Percentiles rank a stretch among this genome's conserved stretches.
Evolutionary conservation across 2,888 invertebrate genomes (phyloP).

Genomic region (Lamellibrachia columna): DNA sequence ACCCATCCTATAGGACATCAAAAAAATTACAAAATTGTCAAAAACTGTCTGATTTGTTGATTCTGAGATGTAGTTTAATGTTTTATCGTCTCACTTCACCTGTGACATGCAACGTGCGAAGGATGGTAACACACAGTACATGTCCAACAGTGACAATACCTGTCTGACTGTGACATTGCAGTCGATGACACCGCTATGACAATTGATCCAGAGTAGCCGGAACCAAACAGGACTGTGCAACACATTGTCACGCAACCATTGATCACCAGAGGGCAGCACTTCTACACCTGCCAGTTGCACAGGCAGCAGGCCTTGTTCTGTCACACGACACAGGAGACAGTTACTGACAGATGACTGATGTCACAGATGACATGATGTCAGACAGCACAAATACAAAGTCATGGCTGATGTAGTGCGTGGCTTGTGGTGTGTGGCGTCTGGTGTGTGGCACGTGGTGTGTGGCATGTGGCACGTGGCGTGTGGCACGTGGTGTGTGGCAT

Average conservation of each 20-base stretch:
- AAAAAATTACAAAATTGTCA: no score
- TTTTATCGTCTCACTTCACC: no score
- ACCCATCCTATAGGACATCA: no score
- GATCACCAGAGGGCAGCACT: neutral
- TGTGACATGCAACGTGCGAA: no score
- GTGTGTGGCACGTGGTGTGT: neutral
- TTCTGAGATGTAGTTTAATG: no score
- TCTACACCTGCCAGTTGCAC: neutral
- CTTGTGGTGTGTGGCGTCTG: neutral
- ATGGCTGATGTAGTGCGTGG: neutral
- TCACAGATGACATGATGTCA: neutral
- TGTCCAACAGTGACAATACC: neutral
- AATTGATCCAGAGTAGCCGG: conserved; percentile 1
- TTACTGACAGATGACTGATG: neutral
- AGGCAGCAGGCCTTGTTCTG: neutral
- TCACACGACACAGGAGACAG: neutral
- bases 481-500: neutral
- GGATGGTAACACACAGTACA: no score
- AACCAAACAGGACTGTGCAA: neutral
- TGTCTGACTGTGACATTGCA: neutral
- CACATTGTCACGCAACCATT: neutral
- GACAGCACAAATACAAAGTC: no score
- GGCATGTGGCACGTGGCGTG: neutral
- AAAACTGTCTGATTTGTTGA: no score
- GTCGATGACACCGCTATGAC: neutral